Evolutionary conservation across 2,113 vertebrate genomes (phyloP), one percentile per base, ranked within the genome.

Genomic region (Solenodon paradoxus): DNA sequence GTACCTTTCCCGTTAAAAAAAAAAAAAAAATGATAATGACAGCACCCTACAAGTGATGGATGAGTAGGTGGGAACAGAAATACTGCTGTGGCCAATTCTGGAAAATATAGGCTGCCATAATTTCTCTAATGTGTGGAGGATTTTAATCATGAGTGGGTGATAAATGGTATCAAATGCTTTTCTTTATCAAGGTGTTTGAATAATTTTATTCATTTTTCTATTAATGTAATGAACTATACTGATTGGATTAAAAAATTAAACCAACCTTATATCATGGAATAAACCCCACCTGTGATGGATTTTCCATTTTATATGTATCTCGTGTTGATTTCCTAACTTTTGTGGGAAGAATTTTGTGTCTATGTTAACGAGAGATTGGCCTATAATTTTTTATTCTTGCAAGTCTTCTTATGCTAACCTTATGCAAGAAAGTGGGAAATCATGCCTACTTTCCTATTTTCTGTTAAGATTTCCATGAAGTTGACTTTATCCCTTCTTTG

Each of bases 171-270:
- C 78, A 71, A 66, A 78, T 40, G 38, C 24, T 74, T 71, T 87
- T 88, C 57, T 40, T 32, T 55, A 30, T 59, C 49, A 88, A 68
- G 30, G n/a, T 19, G 9, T 88, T 30, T 28, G 1, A 64, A 45
- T 47, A 88, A 61, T 93, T 19, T 78, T 77, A 66, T 66, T 59
- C 19, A 68, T 81, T 93, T 90, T 79, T 84, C n/a, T 68, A 28
- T 66, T 32, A 71, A 79, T 78, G 0, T 64, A 61, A 35, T 91
- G 32, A 90, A 85, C 88, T 77, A 78, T 5, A 80, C 24, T 45
- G 32, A 71, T 81, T 71, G 64, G 78, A 79, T 87, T 87, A 80
- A 49, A 93, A 35, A 95, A 91, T 88, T 77, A 71, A 59, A 72
- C 6, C 26, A 77, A 49, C 19, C 24, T 78, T 66, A 10, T 72